Evolutionary conservation across 2,888 invertebrate species (phyloP).

Genomic region (Meiosimyza decipiens): DNA sequence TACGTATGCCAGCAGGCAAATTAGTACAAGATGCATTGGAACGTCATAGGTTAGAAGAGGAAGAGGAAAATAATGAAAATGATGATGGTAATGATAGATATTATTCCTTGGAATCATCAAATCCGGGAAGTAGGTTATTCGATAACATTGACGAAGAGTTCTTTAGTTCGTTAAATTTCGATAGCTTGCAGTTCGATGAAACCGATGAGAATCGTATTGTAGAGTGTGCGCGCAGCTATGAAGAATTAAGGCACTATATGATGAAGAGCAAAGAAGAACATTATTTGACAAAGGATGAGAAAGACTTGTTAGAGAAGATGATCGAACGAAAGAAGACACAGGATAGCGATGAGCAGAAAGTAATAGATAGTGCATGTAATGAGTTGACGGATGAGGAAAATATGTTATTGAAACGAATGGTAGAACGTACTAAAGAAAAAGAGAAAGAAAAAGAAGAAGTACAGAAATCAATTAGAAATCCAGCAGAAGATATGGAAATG

Average conservation of each 20-base stretch:
- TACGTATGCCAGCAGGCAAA: constrained; percentile 42
- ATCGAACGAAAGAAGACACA: constrained; percentile 12
- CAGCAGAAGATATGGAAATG: not conserved
- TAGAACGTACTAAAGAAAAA: constrained; percentile 48
- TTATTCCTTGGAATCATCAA: constrained; percentile 50
- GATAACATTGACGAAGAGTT: constrained; percentile 54
- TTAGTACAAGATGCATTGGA: constrained; percentile 40
- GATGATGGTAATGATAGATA: constrained; percentile 46
- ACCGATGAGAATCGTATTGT: constrained; percentile 49
- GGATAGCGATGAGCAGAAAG: not conserved
- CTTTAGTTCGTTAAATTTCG: constrained; percentile 52
- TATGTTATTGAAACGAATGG: constrained; percentile 48
- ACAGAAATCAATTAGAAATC: not conserved
- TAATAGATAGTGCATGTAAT: not conserved
- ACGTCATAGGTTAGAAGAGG: not conserved
- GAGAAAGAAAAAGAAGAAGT: constrained; percentile 25
- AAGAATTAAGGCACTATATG: constrained; percentile 50
- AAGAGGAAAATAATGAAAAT: constrained; percentile 34
- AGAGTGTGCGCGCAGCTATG: constrained; percentile 54
- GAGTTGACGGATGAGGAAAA: constrained; percentile 43
- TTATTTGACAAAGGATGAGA: constrained; percentile 45
- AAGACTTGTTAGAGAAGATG: constrained; percentile 45
- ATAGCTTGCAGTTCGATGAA: constrained; percentile 44
- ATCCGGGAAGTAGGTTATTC: constrained; percentile 43
- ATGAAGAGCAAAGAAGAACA: constrained; percentile 39